Percentiles rank a stretch among this genome's conserved stretches.
phyloP scores from a whole-genome alignment of 1,140 invertebrate genomes.

The Globodera ellingtonae region DNA sequence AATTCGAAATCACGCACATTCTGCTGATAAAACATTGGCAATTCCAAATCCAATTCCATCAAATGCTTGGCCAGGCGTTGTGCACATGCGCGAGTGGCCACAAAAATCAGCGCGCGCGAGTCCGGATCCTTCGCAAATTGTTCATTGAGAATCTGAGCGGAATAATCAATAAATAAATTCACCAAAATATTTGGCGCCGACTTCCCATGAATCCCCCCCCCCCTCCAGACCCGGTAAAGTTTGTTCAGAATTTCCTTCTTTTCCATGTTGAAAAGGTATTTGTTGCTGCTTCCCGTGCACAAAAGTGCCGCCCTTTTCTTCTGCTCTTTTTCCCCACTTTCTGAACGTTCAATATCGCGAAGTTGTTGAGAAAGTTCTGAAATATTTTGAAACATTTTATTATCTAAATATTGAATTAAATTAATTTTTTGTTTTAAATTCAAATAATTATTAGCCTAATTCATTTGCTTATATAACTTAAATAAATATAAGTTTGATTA shows the following conservation, averaged over 20 bases:
- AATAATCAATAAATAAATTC: background rate
- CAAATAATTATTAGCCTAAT: constrained; percentile 15
- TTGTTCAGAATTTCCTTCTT: constrained; percentile 38
- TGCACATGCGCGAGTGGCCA: constrained; percentile 37
- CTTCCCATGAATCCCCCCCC: too few relatives aligned
- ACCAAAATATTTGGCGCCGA: background rate
- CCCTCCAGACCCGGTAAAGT: constrained; percentile 1
- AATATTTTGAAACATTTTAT: background rate
- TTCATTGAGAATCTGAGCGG: constrained; percentile 27
- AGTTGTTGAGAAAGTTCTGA: background rate
- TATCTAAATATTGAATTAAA: constrained; percentile 8
- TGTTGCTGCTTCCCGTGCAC: background rate
- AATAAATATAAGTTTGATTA: too few relatives aligned
- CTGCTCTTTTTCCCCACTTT: background rate
- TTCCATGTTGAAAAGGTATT: background rate
- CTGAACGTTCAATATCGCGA: background rate
- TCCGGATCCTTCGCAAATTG: constrained; percentile 47
- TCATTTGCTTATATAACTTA: background rate
- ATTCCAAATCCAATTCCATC: constrained; percentile 9
- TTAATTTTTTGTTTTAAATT: constrained; percentile 8
- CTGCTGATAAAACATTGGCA: constrained; percentile 33
- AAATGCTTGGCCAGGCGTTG: constrained; percentile 39
- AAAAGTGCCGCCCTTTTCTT: background rate
- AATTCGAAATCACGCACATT: constrained; percentile 9
- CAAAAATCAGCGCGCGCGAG: constrained; percentile 51